Conservation (phyloP, 2,797 vertebrate species). For the Galagoides demidoff region DNA sequence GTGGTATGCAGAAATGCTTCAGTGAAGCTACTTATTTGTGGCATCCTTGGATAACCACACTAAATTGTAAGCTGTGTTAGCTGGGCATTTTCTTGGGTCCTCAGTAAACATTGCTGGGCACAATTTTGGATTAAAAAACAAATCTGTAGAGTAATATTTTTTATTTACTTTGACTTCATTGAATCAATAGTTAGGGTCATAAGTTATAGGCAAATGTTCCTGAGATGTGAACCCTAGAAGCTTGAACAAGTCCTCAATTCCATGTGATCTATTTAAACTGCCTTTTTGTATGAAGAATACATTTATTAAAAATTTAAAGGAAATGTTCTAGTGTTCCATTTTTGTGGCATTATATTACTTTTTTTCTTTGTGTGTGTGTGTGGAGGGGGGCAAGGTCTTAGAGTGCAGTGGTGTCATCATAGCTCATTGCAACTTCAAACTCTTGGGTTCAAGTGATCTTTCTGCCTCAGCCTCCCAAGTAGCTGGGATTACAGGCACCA, state of each 20-base stretch:
- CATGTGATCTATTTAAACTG: neutral
- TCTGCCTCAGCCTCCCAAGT: neutral
- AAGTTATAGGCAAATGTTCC: neutral
- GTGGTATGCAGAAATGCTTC: neutral
- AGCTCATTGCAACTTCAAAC: neutral
- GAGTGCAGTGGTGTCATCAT: neutral
- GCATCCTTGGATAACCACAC: neutral
- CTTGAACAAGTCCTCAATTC: neutral
- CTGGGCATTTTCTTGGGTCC: neutral
- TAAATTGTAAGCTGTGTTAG: neutral
- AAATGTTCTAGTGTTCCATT: neutral
- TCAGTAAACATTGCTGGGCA: neutral
- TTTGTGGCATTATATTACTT: neutral
- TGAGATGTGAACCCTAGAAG: neutral
- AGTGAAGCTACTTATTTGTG: neutral
- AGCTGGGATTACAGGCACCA: neutral
- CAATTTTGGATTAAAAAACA: conserved; percentile 3
- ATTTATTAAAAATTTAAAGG: conserved; percentile 22
- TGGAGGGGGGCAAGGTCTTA: neutral
- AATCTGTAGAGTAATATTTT: neutral
- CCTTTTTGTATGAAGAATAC: conserved; percentile 5
- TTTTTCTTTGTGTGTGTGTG: neutral
- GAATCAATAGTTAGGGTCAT: neutral
- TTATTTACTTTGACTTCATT: conserved; percentile 3
- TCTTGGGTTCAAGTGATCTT: neutral